Percentiles rank a stretch among this genome's conserved stretches.
These are phyloP conservation scores for Cyclophora punctaria DNA, from an alignment of 2,888 invertebrate genomes.

Conservation along the genomic window DNA sequence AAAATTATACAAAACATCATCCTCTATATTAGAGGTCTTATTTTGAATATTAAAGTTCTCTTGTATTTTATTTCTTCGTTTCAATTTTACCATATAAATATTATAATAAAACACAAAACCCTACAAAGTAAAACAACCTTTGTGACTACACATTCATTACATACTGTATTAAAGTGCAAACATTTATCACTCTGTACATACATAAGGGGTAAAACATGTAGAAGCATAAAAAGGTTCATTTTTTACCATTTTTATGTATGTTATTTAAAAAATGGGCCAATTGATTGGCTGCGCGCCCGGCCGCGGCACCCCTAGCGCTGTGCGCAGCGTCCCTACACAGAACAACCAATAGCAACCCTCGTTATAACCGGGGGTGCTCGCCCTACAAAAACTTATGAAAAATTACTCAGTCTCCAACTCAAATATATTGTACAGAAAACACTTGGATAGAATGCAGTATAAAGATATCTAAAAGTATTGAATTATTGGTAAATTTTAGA, in stretches of 20 bases:
- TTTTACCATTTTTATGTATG: slow-evolving; percentile 63
- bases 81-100: too few relatives aligned
- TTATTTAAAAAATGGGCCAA: slow-evolving; percentile 72
- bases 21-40: too few relatives aligned
- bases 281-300: slow-evolving; percentile 68
- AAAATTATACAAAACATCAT: too few relatives aligned
- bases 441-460: slow-evolving; percentile 1
- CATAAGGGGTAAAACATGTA: slow-evolving; percentile 39
- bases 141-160: too few relatives aligned
- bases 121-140: too few relatives aligned
- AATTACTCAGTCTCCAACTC: slow-evolving; percentile 13
- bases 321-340: slow-evolving; percentile 43
- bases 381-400: slow-evolving; percentile 45
- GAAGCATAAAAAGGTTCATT: slow-evolving; percentile 41
- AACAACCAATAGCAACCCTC: slow-evolving; percentile 46
- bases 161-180: too few relatives aligned
- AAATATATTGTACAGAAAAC: background rate
- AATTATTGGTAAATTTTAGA: too few relatives aligned
- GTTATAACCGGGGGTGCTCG: slow-evolving; percentile 51
- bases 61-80: too few relatives aligned
- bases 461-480: too few relatives aligned
- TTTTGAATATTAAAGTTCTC: too few relatives aligned
- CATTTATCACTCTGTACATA: slow-evolving; percentile 17
- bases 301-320: slow-evolving; percentile 31
- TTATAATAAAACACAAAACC: too few relatives aligned